Evolutionary conservation across 2,888 invertebrate species (phyloP), one percentile per base, ranked within the genome.

Genomic region (Sipha maydis): DNA sequence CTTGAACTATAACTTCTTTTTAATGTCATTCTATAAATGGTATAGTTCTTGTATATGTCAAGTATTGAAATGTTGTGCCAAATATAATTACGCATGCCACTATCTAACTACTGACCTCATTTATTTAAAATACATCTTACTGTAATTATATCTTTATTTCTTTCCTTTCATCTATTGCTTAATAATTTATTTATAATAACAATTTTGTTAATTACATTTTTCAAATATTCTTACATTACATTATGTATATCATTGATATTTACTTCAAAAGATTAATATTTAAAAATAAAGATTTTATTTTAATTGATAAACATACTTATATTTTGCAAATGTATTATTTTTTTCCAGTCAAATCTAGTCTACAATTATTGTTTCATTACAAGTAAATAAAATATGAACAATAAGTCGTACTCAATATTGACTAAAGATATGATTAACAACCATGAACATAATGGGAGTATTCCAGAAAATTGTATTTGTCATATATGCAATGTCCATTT

Each of bases 11-110:
- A 88, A 34, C 25, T 88, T 86, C 7, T 80, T n/a, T 86, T 56
- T 86, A 88, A 88, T 88, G 80, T 73, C 86, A 88, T 48, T 86
- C 86, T 88, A 88, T 88, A 80, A 82, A 88, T 80, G 86, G 75
- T 88, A 73, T 48, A 73, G 38, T 61, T 31, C 31, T 80, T 3
- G 34, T 80, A 41, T 80, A 80, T 80, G 73, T 88, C 73, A 88
- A 80, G 71, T 82, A 80, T 80, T 61, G 14, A 80, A 38, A 80
- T 67, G 71, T 78, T 86, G 75, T 88, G 86, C 86, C 86, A 88
- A 88, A 21, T 88, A 75, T 80, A 75, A n/a, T 67, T 78, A 48
- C 48, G 54, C 73, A 86, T 80, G 19, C 86, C 34, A 69, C 31
- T 79, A 75, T 80, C 38, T 80, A 56, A 88, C 73, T 88, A 88